Evolutionary conservation across 37 sponge, comb jelly and placozoan genomes (phyloP), one percentile per base, ranked within the genome.

Genomic region (Halisarca cf. caerulea): DNA sequence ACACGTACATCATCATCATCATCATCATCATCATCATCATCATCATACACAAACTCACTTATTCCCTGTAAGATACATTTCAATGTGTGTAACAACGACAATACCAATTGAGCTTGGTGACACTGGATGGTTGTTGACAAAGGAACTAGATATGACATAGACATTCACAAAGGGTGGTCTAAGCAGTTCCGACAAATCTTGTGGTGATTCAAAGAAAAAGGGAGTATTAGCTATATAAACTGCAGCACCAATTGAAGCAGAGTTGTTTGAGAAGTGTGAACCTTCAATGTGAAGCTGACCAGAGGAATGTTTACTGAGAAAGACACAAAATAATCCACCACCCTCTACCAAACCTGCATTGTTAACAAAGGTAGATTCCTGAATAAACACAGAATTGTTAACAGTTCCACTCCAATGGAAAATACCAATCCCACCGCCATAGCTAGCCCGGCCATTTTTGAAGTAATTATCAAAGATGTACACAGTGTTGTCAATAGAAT

Each of bases 341-440:
- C 95, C 95, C 83, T 94, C 91, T 40, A 91, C 80, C 8, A 43
- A 54, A 38, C 90, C 95, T 2, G 14, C 24, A 83, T 91, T 94
- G 38, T 80, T 33, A 14, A n/a, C 25, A 54, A 94, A 94, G 20
- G 33, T 42, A 33, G 84, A 89, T 62, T 88, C 58, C 21, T 64
- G 44, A 15, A 94, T 42, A 0, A 23, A 32, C 7, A 90, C 44
- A 8, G 17, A 28, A 59, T 89, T 83, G 32, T 85, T 37, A 14
- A 34, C 71, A 15, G 70, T n/a, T 25, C 61, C 24, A 23, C 32
- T 38, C 55, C 78, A 83, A 78, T 86, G 91, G 36, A 84, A 91
- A 17, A 78, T 70, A 57, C 89, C 89, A 32, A 94, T 17, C 1
- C 92, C 92, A 28, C 92, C 95, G 54, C 95, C 95, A 89, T 87